Evolutionary conservation across 2,888 invertebrate genomes (phyloP).

Genomic region (Tipula vernalis): DNA sequence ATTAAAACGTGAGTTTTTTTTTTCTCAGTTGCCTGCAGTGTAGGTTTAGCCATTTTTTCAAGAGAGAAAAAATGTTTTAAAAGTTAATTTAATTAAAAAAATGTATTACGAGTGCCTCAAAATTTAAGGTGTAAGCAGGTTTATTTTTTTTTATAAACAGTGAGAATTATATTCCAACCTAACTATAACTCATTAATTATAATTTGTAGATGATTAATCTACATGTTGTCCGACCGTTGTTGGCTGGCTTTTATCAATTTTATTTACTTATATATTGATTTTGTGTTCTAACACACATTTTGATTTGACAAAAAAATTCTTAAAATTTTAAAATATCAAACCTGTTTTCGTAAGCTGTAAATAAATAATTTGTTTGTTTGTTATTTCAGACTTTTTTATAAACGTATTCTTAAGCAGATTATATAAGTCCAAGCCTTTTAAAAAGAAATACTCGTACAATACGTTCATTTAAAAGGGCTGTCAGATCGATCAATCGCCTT

Average conservation of each 20-base stretch:
- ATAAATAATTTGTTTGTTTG: not conserved
- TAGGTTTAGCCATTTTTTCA: too few relatives aligned
- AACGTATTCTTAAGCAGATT: not conserved
- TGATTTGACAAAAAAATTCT: not conserved
- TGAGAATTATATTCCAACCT: not conserved
- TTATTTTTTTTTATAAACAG: not conserved
- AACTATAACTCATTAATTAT: not conserved
- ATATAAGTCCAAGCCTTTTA: not conserved
- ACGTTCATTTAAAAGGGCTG: not conserved
- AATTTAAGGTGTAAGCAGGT: too few relatives aligned
- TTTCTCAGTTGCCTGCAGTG: too few relatives aligned
- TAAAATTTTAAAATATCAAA: not conserved
- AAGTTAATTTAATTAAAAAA: too few relatives aligned
- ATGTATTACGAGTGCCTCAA: too few relatives aligned
- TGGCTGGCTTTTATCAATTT: not conserved
- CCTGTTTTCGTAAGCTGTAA: not conserved
- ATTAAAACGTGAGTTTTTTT: too few relatives aligned
- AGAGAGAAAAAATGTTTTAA: too few relatives aligned
- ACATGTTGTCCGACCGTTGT: not conserved
- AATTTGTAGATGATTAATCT: not conserved
- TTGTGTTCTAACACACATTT: not conserved
- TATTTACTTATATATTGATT: not conserved
- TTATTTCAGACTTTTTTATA: not conserved
- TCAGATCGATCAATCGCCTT: not conserved
- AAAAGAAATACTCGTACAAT: not conserved